Evolutionary conservation across 2,888 invertebrate species (phyloP).

Genomic region (Drosophila antonietae): DNA sequence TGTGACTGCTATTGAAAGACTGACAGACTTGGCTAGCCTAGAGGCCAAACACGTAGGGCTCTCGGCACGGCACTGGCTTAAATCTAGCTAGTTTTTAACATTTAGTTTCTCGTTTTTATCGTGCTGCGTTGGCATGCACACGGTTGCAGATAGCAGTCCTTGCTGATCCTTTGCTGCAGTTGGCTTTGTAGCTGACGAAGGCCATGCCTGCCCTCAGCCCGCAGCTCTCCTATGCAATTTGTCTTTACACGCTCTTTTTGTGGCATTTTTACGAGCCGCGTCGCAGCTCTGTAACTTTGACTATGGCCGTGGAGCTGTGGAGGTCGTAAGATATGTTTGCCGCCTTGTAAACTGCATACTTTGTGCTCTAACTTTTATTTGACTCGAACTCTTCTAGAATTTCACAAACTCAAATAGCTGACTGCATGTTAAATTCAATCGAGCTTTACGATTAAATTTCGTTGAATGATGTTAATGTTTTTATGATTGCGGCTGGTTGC

Average conservation of each 20-base stretch:
- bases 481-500: constrained; percentile 29
- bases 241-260: constrained; percentile 42
- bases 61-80: not conserved
- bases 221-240: constrained; percentile 36
- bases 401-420: constrained; percentile 9
- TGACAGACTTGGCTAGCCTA: constrained; percentile 9
- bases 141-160: constrained; percentile 1
- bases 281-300: constrained; percentile 20
- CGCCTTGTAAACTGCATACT: constrained; percentile 29
- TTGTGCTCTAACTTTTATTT: constrained; percentile 23
- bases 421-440: constrained; percentile 27
- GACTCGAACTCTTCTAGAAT: constrained; percentile 16
- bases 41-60: not conserved
- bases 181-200: not conserved
- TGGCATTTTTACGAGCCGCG: constrained; percentile 22
- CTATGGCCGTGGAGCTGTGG: constrained; percentile 29
- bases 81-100: constrained; percentile 35
- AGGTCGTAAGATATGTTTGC: constrained; percentile 38
- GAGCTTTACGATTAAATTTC: constrained; percentile 15
- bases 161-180: constrained; percentile 10
- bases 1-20: constrained; percentile 27
- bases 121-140: constrained; percentile 10
- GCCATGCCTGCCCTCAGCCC: not conserved
- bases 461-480: constrained; percentile 16
- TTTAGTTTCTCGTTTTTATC: constrained; percentile 22